Base-by-base conservation (phyloP, 2,113 vertebrate genomes). In the Sorex fumeus region DNA sequence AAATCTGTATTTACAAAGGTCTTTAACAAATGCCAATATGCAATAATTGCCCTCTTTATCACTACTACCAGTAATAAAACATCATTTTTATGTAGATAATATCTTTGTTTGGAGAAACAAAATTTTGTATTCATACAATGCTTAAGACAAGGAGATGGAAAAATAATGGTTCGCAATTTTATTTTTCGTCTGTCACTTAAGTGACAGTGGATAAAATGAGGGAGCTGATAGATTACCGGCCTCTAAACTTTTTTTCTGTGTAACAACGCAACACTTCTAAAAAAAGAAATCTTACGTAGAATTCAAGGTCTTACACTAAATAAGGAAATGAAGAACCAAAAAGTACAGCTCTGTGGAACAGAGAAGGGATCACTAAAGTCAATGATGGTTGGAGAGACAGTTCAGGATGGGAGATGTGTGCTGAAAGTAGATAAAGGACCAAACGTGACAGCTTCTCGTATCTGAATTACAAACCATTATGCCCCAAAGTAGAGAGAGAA, bases 11-110 rank as follows among this genome's bases (percentile, higher is more conserved):
- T 91, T 89, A 72, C 1, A 72, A 11, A 94, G 75, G 40, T 80
- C 53, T 91, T 93, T 74, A 81, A 84, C 72, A 95, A 94, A 69
- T 71, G 87, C 6, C 72, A 85, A 50, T 6, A 93, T 21, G 81
- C 36, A 78, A 60, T 40, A 66, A 74, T 30, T 72, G 27, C 21
- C 50, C 71, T 75, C 34, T 79, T 91, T 53, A 70, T 91, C 32
- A 75, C 15, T 25, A 93, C 40, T 34, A 30, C 75, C 81, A 83
- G 28, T 79, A 82, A 92, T 34, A 43, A 85, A 81, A 53, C 78
- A 78, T 8, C 27, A 32, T 74, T 69, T 40, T 85, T 82, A 40
- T 71, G 57, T 45, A 15, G 5, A 23, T 76, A 75, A 81, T 72
- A 75, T 47, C 50, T 28, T 82, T 9, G 1, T 71, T 77, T 50